These are phyloP conservation scores for Dromaius novaehollandiae DNA, from an alignment of 2,113 vertebrate species.

Conservation along the genomic window DNA sequence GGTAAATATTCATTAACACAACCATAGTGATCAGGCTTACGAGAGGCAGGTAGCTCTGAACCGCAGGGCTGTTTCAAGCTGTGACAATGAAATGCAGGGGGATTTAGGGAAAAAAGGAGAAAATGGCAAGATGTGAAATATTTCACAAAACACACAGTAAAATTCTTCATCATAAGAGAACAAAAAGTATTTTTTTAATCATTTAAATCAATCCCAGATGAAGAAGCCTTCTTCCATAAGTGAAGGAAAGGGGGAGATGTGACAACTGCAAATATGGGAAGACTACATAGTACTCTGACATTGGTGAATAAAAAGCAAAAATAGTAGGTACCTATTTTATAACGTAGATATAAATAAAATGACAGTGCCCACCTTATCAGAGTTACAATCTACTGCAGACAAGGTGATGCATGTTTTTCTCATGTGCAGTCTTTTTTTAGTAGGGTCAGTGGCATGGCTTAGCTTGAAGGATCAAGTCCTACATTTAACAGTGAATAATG, in stretches of 20 bases:
- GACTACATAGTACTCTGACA: background rate
- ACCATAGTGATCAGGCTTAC: background rate
- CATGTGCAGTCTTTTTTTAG: background rate
- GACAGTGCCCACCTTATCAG: background rate
- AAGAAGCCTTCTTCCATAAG: background rate
- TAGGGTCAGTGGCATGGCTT: background rate
- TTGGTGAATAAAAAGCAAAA: background rate
- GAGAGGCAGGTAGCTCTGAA: slow-evolving; percentile 9
- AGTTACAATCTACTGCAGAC: background rate
- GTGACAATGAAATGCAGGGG: background rate
- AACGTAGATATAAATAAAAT: background rate
- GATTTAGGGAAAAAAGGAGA: background rate
- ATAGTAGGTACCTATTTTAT: background rate
- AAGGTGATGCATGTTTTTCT: background rate
- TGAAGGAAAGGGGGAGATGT: background rate
- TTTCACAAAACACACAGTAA: background rate
- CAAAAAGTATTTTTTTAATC: background rate
- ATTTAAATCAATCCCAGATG: background rate
- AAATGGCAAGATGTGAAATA: background rate
- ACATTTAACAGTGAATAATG: background rate
- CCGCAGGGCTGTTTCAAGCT: background rate
- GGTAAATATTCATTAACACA: slow-evolving; percentile 57
- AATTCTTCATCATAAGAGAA: background rate
- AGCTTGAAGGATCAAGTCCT: background rate
- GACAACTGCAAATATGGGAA: background rate